phyloP scores from a whole-genome alignment of 1,140 invertebrate species.

The Tetragonula clypearis region DNA sequence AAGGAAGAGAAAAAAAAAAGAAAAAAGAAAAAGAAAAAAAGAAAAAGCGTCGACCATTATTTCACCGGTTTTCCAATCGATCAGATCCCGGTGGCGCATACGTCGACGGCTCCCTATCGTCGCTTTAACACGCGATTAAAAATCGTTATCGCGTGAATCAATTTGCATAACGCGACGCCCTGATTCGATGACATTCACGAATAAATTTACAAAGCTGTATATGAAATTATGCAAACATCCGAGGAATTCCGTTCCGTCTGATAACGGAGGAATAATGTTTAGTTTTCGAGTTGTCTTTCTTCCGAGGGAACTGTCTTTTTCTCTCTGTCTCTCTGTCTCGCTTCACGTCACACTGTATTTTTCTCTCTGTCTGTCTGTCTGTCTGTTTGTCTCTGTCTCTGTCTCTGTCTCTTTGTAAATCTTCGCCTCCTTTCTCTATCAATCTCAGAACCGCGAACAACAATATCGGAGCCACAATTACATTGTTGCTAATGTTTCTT shows the following conservation, averaged over 20 bases:
- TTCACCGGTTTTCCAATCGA: slow-evolving; percentile 19
- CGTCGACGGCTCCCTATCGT: slow-evolving; percentile 19
- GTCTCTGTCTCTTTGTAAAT: background rate
- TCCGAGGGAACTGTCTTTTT: no score
- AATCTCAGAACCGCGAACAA: background rate
- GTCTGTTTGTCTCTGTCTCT: no score
- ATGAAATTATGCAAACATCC: slow-evolving; percentile 56
- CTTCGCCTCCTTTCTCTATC: background rate
- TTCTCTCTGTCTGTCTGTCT: background rate
- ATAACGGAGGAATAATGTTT: no score
- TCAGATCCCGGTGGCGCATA: background rate
- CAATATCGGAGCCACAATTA: slow-evolving; percentile 15
- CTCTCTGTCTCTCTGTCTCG: background rate
- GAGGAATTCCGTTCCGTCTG: background rate
- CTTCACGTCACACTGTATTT: no score
- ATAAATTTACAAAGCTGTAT: slow-evolving; percentile 59
- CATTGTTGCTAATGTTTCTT: slow-evolving; percentile 51
- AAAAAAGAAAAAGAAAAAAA: background rate
- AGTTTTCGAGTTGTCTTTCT: background rate
- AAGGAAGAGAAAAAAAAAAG: background rate
- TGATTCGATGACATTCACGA: slow-evolving; percentile 20
- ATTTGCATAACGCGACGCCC: slow-evolving; percentile 51
- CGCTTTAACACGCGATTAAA: slow-evolving; percentile 53
- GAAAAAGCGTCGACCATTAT: slow-evolving; percentile 11
- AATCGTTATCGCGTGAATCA: slow-evolving; percentile 29